Percentiles rank a stretch among this genome's conserved stretches.
These are phyloP conservation scores for Mythimna lalbum DNA, from an alignment of 2,888 invertebrate species.

Conservation along the genomic window DNA sequence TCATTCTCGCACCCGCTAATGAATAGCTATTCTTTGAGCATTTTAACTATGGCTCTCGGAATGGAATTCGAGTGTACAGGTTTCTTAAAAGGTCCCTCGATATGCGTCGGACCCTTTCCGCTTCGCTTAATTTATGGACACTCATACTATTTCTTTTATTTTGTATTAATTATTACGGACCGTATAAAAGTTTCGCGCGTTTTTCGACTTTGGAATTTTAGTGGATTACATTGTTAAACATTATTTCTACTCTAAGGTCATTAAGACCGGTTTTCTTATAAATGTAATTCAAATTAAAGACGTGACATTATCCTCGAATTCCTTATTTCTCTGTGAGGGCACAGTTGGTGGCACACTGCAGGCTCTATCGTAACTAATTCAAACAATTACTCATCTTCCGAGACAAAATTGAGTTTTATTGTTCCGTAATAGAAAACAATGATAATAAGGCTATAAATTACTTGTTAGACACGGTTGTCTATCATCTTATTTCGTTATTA, in stretches of 20 bases:
- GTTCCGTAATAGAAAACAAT: conserved; percentile 82
- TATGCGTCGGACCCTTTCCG: conserved; percentile 89
- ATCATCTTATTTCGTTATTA: conserved; percentile 74
- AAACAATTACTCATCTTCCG: conserved; percentile 73
- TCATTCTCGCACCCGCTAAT: conserved; percentile 90
- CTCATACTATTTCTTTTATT: conserved; percentile 80
- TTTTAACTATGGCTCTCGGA: conserved; percentile 90
- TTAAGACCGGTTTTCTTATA: not conserved
- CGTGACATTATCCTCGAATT: conserved; percentile 54
- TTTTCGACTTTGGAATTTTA: conserved; percentile 67
- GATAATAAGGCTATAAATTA: conserved; percentile 81
- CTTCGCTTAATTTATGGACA: conserved; percentile 87
- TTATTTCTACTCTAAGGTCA: conserved; percentile 26
- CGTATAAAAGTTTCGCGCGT: conserved; percentile 82
- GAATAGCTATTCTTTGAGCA: conserved; percentile 90
- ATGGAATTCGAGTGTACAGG: conserved; percentile 90
- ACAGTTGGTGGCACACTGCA: conserved; percentile 58
- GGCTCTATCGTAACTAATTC: conserved; percentile 73
- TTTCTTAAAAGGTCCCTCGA: conserved; percentile 89
- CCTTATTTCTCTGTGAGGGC: conserved; percentile 48
- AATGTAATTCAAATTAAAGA: conserved; percentile 28
- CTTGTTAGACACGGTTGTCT: conserved; percentile 81
- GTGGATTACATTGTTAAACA: conserved; percentile 46
- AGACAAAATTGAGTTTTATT: conserved; percentile 77
- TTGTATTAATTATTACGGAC: conserved; percentile 85